Conservation (phyloP, 2,888 invertebrate species). For the Tubiluchus corallicola region DNA sequence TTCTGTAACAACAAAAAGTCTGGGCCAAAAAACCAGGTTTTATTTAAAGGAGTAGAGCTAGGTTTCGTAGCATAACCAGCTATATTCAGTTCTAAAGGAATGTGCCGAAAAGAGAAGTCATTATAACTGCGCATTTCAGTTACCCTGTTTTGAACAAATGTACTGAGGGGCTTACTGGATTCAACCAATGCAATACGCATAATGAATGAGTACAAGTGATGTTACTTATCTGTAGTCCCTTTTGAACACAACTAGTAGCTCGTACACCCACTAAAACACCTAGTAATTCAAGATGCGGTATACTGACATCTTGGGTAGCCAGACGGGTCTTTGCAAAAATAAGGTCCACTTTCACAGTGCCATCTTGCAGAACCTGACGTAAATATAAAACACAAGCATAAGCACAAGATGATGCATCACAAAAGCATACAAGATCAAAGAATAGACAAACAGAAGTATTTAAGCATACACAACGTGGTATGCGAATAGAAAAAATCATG, state of each 20-base stretch:
- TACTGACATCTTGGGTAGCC: constrained; percentile 5
- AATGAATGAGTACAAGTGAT: no score
- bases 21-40: neutral
- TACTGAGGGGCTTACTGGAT: no score
- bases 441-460: no score
- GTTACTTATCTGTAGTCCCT: no score
- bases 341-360: neutral
- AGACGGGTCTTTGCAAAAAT: constrained; percentile 9
- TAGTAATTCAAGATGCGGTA: constrained; percentile 11
- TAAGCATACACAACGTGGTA: no score
- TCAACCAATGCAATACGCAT: no score
- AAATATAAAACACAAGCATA: constrained; percentile 7
- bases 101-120: neutral
- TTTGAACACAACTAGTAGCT: no score
- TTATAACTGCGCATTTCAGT: neutral
- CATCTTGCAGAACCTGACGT: no score
- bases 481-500: no score
- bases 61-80: neutral
- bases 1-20: neutral
- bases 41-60: neutral
- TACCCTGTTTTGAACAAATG: neutral
- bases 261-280: constrained; percentile 8
- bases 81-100: neutral
- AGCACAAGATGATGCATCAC: constrained; percentile 4
- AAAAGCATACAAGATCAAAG: constrained; percentile 6